Percentiles rank a stretch among this genome's conserved stretches.
Evolutionary conservation across 2,797 vertebrate genomes (phyloP).

Genomic region (Saxicola maurus): DNA sequence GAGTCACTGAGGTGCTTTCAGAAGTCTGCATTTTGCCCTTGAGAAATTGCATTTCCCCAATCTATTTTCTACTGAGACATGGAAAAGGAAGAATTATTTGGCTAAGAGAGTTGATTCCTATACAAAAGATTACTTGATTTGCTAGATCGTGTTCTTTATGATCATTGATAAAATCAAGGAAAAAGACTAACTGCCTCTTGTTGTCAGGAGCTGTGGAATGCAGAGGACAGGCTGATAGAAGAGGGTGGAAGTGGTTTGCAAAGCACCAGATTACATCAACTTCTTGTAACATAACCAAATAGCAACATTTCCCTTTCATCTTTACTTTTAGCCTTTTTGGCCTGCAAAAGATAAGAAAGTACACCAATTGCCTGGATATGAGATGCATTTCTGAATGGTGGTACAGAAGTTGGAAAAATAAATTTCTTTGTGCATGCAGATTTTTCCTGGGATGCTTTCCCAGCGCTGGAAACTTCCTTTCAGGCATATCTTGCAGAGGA

Average conservation of each 20-base stretch:
- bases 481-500: background rate
- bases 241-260: background rate
- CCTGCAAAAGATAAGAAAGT: constrained; percentile 45
- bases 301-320: constrained; percentile 27
- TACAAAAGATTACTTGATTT: constrained; percentile 34
- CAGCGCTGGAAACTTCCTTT: constrained; percentile 30
- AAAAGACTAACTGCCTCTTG: constrained; percentile 20
- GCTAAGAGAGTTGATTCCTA: constrained; percentile 14
- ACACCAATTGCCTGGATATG: constrained; percentile 43
- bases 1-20: constrained; percentile 8
- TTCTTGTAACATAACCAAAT: too few relatives aligned
- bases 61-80: constrained; percentile 4
- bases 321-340: constrained; percentile 42
- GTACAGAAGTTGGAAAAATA: constrained; percentile 44
- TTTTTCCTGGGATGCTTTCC: constrained; percentile 38
- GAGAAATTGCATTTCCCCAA: constrained; percentile 43
- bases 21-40: constrained; percentile 40
- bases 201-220: constrained; percentile 1
- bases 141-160: constrained; percentile 31
- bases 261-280: constrained; percentile 36
- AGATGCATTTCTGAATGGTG: constrained; percentile 40
- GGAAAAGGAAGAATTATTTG: constrained; percentile 16
- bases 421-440: background rate
- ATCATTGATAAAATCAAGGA: constrained; percentile 33
- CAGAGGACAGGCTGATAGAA: constrained; percentile 1